Conservation (phyloP, 2,113 vertebrate species). For the Saccopteryx leptura region DNA sequence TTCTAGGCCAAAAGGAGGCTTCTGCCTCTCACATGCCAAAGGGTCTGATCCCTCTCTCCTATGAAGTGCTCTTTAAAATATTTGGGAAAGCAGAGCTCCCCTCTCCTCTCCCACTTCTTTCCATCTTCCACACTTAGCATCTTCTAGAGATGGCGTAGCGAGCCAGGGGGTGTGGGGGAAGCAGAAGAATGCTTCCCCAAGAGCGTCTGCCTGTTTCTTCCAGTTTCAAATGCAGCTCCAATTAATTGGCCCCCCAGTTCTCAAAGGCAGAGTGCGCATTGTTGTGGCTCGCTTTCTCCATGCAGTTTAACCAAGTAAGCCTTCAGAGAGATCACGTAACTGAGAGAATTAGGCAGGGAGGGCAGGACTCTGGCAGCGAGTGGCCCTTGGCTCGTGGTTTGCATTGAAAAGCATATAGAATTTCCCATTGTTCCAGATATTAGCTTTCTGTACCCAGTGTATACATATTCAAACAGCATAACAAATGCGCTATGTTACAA, state of each 20-base stretch:
- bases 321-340: conserved; percentile 86
- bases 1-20: neutral
- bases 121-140: neutral
- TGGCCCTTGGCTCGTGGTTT: conserved; percentile 78
- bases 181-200: neutral
- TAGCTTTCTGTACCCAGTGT: conserved; percentile 78
- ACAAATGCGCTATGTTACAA: conserved; percentile 81
- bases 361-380: conserved; percentile 86
- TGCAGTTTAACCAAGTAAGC: conserved; percentile 80
- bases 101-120: neutral
- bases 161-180: accelerated
- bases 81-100: neutral
- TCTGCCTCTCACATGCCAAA: neutral
- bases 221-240: conserved; percentile 61
- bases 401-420: conserved; percentile 85
- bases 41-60: neutral
- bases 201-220: conserved; percentile 41
- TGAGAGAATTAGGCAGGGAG: conserved; percentile 86
- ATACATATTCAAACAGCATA: conserved; percentile 82
- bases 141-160: accelerated
- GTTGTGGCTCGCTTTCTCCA: conserved; percentile 82
- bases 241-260: conserved; percentile 71
- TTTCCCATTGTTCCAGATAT: conserved; percentile 87
- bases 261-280: conserved; percentile 83
- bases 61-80: neutral